Base-by-base conservation (phyloP, 2,113 vertebrate genomes). In the Lichenostomus cassidix region DNA sequence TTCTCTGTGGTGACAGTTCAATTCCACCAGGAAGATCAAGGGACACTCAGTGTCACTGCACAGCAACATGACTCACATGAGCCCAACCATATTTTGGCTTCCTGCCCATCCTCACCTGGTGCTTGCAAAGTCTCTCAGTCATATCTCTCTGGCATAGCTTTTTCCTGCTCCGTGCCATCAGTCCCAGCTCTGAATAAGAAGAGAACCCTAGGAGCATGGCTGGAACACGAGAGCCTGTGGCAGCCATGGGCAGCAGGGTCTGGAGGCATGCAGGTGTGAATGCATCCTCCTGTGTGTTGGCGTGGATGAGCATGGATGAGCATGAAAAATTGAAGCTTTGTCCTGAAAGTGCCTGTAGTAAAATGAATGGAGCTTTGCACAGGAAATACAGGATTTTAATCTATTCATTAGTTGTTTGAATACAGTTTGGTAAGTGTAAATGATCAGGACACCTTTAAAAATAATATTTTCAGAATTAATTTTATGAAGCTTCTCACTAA, bases 261-360 rank as follows among this genome's bases (percentile, higher is more conserved):
- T 50, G 44, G 50, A 33, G 31, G 9, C 5, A 5, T 2, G 1
- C 13, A 10, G 21, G 25, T 31, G 35, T 28, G 35, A 44, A 16
- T 24, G 18, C 25, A 65, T 23, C 17, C 22, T 50, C 22, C 53
- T 17, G 20, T 0, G 0, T 23, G 29, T 7, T 21, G 29, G 33
- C 5, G 5, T 0, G 21, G 56, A 15, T 33, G 31, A 7, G 27
- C 53, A 78, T 37, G 7, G 23, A 44, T 46, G 44, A 46, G 44
- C 44, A 46, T 28, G 4, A 89, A 65, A 79, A 86, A n/a, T 0
- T 50, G 25, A 19, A 50, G 9, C 21, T 65, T 70, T 70, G 7
- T 68, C 22, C 17, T 75, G 5, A 4, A 83, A n/a, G 25, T 35
- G 7, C 12, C 22, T 46, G 3, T 81, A 56, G 23, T 35, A 68